A percentile compares a stretch with the other conserved stretches of the same genome.
These are phyloP conservation scores for Gadopsis marmoratus DNA, from an alignment of 2,797 vertebrate species.

Conservation along the genomic window DNA sequence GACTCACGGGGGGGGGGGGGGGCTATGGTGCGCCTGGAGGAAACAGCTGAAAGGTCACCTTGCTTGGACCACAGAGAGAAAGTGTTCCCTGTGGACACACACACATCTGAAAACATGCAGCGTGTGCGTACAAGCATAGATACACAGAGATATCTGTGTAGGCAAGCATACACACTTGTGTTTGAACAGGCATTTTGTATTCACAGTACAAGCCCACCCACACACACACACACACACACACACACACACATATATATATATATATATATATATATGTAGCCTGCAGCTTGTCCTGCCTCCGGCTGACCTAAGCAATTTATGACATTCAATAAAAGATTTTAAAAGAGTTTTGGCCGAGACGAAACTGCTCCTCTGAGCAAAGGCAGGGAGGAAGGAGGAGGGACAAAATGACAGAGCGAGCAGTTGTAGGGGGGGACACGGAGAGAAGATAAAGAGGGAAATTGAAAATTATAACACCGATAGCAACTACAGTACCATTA, in stretches of 20 bases:
- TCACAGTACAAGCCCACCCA: conserved; percentile 34
- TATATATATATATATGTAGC: conserved; percentile 17
- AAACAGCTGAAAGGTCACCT: conserved; percentile 66
- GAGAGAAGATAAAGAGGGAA: conserved; percentile 45
- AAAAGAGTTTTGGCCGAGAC: conserved; percentile 64
- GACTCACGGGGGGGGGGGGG: too few species aligned
- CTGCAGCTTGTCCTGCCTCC: conserved; percentile 53
- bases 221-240: conserved; percentile 17
- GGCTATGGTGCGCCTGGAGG: conserved; percentile 35
- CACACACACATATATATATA: conserved; percentile 10
- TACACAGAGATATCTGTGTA: conserved; percentile 35
- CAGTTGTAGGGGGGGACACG: conserved; percentile 32
- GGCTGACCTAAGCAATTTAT: conserved; percentile 79
- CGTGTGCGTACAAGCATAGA: conserved; percentile 20
- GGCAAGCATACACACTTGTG: conserved; percentile 23
- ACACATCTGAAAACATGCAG: conserved; percentile 22
- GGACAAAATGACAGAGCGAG: conserved; percentile 33
- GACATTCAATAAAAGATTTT: conserved; percentile 81
- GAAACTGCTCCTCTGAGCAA: conserved; percentile 62
- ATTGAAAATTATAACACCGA: conserved; percentile 27
- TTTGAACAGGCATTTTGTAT: conserved; percentile 53
- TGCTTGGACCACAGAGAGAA: conserved; percentile 39
- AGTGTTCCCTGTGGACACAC: conserved; percentile 22
- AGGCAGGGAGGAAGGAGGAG: conserved; percentile 27
- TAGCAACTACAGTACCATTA: conserved; percentile 17